These are phyloP conservation scores for Cataglyphis hispanica DNA, from an alignment of 1,140 invertebrate genomes.

Conservation along the genomic window DNA sequence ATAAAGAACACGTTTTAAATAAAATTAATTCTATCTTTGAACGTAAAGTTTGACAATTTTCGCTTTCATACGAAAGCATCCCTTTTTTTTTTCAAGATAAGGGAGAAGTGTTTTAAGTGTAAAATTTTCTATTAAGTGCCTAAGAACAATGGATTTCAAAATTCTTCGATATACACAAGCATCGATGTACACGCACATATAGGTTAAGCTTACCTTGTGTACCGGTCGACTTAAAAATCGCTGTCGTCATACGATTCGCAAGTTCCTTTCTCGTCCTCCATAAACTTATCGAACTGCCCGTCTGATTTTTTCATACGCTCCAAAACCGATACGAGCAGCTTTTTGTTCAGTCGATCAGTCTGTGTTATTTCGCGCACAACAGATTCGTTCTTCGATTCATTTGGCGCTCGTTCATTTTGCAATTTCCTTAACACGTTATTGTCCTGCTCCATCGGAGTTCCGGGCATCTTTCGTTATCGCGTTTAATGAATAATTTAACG, in stretches of 20 bases:
- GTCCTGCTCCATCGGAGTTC: constrained; percentile 78
- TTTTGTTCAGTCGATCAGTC: constrained; percentile 89
- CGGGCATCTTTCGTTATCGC: constrained; percentile 77
- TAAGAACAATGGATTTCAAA: background rate
- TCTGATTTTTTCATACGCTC: constrained; percentile 87
- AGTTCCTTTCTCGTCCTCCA: constrained; percentile 72
- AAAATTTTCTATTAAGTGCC: background rate
- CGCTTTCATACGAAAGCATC: background rate
- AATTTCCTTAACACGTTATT: constrained; percentile 70
- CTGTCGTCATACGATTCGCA: constrained; percentile 68
- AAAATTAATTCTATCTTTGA: background rate
- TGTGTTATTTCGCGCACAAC: constrained; percentile 87
- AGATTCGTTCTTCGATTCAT: constrained; percentile 62
- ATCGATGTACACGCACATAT: background rate
- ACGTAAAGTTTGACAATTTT: background rate
- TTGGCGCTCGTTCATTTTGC: constrained; percentile 71
- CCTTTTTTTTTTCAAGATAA: background rate
- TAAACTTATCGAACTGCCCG: constrained; percentile 77
- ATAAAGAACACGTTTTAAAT: background rate
- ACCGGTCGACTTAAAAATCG: constrained; percentile 74
- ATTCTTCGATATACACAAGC: background rate
- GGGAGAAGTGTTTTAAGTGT: background rate
- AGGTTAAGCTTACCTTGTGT: background rate
- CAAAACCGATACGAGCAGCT: constrained; percentile 88
- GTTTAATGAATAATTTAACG: background rate